Evolutionary conservation across 2,113 vertebrate species (phyloP), one percentile per base, ranked within the genome.

Genomic region (Cervus canadensis): DNA sequence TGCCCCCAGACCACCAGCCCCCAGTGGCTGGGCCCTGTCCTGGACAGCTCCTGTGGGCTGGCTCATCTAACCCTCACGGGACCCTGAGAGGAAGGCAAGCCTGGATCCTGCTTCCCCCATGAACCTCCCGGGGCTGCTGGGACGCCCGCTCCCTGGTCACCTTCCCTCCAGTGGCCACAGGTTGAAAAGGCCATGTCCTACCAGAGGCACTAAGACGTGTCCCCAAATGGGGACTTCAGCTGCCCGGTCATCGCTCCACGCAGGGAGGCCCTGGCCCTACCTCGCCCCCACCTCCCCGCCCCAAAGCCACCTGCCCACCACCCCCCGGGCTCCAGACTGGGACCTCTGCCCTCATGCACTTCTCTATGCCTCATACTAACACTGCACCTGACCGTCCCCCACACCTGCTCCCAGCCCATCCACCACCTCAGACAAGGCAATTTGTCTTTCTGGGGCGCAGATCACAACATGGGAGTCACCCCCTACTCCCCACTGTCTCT

Each of bases 191-290:
- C 76, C 60, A 28, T 25, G 16, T 50, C 84, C 52, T 33, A 26
- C n/a, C 21, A 57, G 71, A 3, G 25, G 52, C 3, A 0, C 83
- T 60, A 86, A 52, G 12, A 54, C 26, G 1, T 15, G 60, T 71
- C 74, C 19, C 17, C 48, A 11, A 45, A 9, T 1, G 26, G 57
- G 25, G 57, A 17, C 54, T 40, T 40, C 52, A 7, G 52, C 82
- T 57, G n/a, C 82, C n/a, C 0, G 0, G n/a, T 50, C 43, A 50
- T n/a, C 1, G 0, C 17, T n/a, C 30, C 14, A 57, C 36, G 26
- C 5, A 19, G 10, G 82, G 16, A 84, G 40, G 64, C 50, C 79
- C 79, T 25, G 30, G 30, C 50, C 19, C 48, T n/a, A 50, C 19
- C 48, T 82, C 50, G 1, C 12, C 19, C 19, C 19, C 79, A 36